A percentile compares a stretch with the other conserved stretches of the same genome.
phyloP scores from a whole-genome alignment of 92 coral and sea anemone species.

The Chrysogorgia sp. region DNA sequence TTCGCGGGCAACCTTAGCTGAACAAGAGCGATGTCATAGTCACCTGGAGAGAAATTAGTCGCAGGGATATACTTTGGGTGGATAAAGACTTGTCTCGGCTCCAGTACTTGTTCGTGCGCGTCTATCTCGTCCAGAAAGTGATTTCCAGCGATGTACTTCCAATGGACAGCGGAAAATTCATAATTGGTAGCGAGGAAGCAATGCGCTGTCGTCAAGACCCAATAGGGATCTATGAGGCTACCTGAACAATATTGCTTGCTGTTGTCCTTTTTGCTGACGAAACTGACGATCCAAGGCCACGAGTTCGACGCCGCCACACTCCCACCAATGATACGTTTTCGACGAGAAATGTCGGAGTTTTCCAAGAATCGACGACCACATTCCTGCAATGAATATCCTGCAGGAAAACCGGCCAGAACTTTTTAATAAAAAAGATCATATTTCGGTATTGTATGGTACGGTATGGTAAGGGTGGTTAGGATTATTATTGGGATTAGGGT shows the following conservation, averaged over 20 bases:
- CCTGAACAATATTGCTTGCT: constrained; percentile 75
- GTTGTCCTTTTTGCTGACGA: constrained; percentile 40
- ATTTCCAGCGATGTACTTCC: constrained; percentile 67
- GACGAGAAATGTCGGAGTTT: constrained; percentile 50
- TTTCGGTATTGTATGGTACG: no score
- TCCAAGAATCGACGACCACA: constrained; percentile 21
- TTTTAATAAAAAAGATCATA: neutral
- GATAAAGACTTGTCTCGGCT: constrained; percentile 23
- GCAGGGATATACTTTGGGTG: constrained; percentile 34
- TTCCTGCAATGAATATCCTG: constrained; percentile 13
- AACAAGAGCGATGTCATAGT: constrained; percentile 79
- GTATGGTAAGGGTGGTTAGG: no score
- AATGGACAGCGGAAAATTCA: constrained; percentile 78
- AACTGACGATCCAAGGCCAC: constrained; percentile 85
- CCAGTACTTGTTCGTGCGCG: constrained; percentile 28
- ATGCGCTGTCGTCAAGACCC: constrained; percentile 81
- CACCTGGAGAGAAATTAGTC: constrained; percentile 64
- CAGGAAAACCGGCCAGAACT: neutral
- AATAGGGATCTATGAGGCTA: constrained; percentile 71
- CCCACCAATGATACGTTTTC: constrained; percentile 73
- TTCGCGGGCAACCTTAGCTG: constrained; percentile 72
- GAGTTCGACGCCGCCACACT: constrained; percentile 64
- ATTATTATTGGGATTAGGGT: no score
- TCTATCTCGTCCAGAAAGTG: constrained; percentile 18
- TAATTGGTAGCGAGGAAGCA: constrained; percentile 59